These are phyloP conservation scores for Drosophila quasianomalipes DNA, from an alignment of 2,888 invertebrate species.

Conservation along the genomic window DNA sequence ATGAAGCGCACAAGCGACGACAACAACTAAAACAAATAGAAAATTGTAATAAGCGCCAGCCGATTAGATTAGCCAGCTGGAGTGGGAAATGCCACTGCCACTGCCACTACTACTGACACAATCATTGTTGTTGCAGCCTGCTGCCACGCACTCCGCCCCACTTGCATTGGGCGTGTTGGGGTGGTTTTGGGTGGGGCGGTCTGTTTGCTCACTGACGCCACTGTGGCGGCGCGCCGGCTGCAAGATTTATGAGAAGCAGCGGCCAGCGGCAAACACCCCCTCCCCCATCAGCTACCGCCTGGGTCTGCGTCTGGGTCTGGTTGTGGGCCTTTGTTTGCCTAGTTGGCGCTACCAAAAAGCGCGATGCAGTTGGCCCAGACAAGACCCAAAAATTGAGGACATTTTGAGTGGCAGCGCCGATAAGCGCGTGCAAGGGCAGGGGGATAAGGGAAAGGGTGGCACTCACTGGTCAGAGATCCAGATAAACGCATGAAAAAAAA, in stretches of 20 bases:
- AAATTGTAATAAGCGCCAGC: conserved; percentile 78
- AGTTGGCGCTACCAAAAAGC: conserved; percentile 67
- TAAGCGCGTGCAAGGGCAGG: conserved; percentile 33
- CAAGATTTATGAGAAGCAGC: conserved; percentile 81
- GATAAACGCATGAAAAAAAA: conserved; percentile 50
- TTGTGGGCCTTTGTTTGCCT: conserved; percentile 59
- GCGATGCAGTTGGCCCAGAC: conserved; percentile 37
- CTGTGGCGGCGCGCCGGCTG: conserved; percentile 79
- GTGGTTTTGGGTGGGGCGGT: conserved; percentile 11
- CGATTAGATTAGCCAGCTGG: conserved; percentile 70
- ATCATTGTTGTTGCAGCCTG: conserved; percentile 9
- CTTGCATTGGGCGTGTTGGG: conserved; percentile 28
- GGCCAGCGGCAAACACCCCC: conserved; percentile 10
- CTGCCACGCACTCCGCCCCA: conserved; percentile 21
- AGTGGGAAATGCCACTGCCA: conserved; percentile 21
- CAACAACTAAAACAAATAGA: conserved; percentile 64
- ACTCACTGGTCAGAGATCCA: conserved; percentile 43
- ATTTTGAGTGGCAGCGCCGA: conserved; percentile 75
- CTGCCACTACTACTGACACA: conserved; percentile 6
- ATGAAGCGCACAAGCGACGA: conserved; percentile 23
- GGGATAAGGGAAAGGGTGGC: conserved; percentile 21
- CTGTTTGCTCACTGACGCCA: conserved; percentile 84
- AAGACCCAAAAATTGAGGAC: conserved; percentile 68
- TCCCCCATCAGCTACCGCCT: not conserved
- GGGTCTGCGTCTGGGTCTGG: not conserved